Evolutionary conservation across 2,888 invertebrate species (phyloP), one percentile per base, ranked within the genome.

Genomic region (Acanthococcus lagerstroemiae): DNA sequence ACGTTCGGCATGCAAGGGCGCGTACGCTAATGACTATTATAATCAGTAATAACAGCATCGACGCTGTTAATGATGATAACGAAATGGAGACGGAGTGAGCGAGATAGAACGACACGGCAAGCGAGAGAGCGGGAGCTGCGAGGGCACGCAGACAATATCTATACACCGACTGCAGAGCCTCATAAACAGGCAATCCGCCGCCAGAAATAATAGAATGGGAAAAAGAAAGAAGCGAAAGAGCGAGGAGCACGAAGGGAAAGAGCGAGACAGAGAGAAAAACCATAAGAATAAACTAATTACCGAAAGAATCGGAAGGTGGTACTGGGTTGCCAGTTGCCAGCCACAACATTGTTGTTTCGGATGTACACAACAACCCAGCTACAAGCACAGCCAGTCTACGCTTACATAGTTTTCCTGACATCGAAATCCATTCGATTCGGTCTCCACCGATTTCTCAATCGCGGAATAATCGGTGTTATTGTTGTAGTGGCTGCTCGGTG

Each of bases 1-100:
- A 19, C 52, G 21, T 58, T 58, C 57, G 57, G 57, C 57, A 58
- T 58, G 57, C 57, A 58, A 58, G 57, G 57, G 57, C 57, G 57
- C 57, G 45, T 58, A 58, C 57, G 37, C 25, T 58, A 58, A 58
- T 58, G 57, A 58, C 46, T 58, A 45, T 58, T 58, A 58, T 58
- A 58, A 58, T 58, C 57, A 46, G 57, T 58, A 58, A 58, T 58
- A 58, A 58, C 57, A 58, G 44, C 57, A 58, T 58, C 57, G 57
- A 44, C 46, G 4, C 46, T 26, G 45, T 58, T 58, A 58, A 58
- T 58, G 57, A 58, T 58, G 45, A 58, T 58, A n/a, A 19, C 6
- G 37, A 7, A 9, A 15, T 37, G 15, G 7, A 37, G 37, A n/a
- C n/a, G n/a, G n/a, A n/a, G n/a, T n/a, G n/a, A n/a, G n/a, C n/a